Percentiles rank a stretch among this genome's conserved stretches.
phyloP scores from a whole-genome alignment of 2,888 invertebrate species.

The Latrodectus hesperus region DNA sequence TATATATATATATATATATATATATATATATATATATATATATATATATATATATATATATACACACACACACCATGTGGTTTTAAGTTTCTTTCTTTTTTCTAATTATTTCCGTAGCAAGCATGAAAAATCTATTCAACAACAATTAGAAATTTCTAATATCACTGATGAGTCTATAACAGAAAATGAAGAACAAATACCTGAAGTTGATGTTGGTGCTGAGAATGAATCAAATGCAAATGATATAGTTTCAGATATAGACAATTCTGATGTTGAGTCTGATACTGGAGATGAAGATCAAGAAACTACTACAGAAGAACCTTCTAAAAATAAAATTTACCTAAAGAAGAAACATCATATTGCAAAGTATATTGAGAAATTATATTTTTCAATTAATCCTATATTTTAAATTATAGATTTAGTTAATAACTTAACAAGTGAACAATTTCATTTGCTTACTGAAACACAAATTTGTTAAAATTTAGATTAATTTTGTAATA shows the following conservation, averaged over 20 bases:
- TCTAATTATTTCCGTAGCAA: slow-evolving; percentile 2
- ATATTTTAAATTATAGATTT: too few species aligned
- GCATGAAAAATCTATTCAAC: not conserved
- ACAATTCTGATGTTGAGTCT: slow-evolving; percentile 76
- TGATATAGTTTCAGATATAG: slow-evolving; percentile 74
- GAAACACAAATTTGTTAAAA: too few species aligned
- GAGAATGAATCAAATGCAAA: slow-evolving; percentile 69
- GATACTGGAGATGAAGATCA: slow-evolving; percentile 74
- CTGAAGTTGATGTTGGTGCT: not conserved
- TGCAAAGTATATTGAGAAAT: slow-evolving; percentile 30
- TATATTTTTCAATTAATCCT: too few species aligned
- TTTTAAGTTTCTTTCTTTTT: too few species aligned
- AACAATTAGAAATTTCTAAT: too few species aligned
- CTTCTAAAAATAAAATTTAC: slow-evolving; percentile 22
- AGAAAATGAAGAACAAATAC: not conserved
- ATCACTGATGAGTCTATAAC: not conserved
- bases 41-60: too few species aligned
- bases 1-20: too few species aligned
- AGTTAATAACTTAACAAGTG: too few species aligned
- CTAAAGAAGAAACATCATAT: slow-evolving; percentile 23
- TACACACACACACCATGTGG: too few species aligned
- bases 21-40: too few species aligned
- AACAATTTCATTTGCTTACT: too few species aligned
- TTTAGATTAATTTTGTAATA: too few species aligned
- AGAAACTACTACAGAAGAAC: slow-evolving; percentile 73